These are phyloP conservation scores for Gymnoscopelus microlampas DNA, from an alignment of 2,797 vertebrate genomes.

Conservation along the genomic window DNA sequence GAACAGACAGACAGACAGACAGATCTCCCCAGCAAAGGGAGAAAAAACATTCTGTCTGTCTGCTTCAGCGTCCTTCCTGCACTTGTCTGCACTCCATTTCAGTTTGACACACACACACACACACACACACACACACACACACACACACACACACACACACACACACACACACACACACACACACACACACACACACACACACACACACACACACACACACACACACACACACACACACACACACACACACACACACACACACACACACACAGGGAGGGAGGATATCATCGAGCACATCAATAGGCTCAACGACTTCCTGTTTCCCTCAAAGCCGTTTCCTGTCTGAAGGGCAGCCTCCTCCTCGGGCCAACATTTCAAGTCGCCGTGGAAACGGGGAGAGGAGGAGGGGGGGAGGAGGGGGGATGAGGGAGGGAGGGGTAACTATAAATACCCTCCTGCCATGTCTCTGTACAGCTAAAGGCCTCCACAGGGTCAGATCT, in stretches of 20 bases:
- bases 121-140: slow-evolving; percentile 19
- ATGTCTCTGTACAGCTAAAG: too few relatives aligned
- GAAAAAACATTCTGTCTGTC: too few relatives aligned
- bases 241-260: slow-evolving; percentile 9
- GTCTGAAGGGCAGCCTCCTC: slow-evolving; percentile 19
- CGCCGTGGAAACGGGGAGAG: too few relatives aligned
- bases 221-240: slow-evolving; percentile 21
- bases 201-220: slow-evolving; percentile 17
- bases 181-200: slow-evolving; percentile 13
- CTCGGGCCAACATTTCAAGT: too few relatives aligned
- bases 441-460: too few relatives aligned
- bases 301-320: slow-evolving; percentile 85
- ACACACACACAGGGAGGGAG: slow-evolving; percentile 32
- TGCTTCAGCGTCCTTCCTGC: background rate
- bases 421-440: too few relatives aligned
- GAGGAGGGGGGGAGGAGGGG: too few relatives aligned
- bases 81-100: slow-evolving; percentile 36
- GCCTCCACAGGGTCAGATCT: too few relatives aligned
- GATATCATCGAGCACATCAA: slow-evolving; percentile 78
- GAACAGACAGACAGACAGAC: too few relatives aligned
- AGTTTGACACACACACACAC: slow-evolving; percentile 36
- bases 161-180: slow-evolving; percentile 35
- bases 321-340: slow-evolving; percentile 77
- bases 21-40: too few relatives aligned
- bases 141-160: slow-evolving; percentile 27